Evolutionary conservation across 2,888 invertebrate genomes (phyloP).

Genomic region (Antitype chi): DNA sequence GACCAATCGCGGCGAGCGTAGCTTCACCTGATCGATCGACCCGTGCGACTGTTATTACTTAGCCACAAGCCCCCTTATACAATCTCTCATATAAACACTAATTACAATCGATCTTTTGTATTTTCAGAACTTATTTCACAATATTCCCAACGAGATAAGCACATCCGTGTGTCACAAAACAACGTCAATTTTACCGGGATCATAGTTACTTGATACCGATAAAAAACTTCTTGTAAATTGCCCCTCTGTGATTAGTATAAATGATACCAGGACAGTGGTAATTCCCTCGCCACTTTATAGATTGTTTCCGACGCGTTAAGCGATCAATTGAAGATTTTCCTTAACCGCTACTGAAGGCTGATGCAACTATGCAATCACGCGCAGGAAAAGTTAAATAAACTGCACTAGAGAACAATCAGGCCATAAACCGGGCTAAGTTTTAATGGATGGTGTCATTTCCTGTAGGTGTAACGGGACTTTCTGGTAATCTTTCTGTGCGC

Average conservation of each 20-base stretch:
- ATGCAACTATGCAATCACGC: conserved; percentile 49
- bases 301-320: conserved; percentile 37
- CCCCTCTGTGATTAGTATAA: background rate
- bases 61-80: too few species aligned
- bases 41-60: too few species aligned
- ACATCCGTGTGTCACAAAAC: background rate
- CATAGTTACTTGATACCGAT: conserved; percentile 22
- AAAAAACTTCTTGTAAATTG: conserved; percentile 3
- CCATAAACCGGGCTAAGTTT: conserved; percentile 15
- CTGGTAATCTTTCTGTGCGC: background rate
- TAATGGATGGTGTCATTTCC: conserved; percentile 16
- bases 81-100: too few species aligned
- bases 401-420: conserved; percentile 40
- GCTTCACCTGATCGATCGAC: too few species aligned
- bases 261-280: conserved; percentile 29
- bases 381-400: conserved; percentile 55
- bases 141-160: conserved; percentile 16
- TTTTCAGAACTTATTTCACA: too few species aligned
- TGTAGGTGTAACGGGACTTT: conserved; percentile 2
- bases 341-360: conserved; percentile 65
- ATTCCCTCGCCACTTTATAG: conserved; percentile 42
- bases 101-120: too few species aligned
- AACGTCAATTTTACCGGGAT: conserved; percentile 12
- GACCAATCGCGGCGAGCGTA: too few species aligned
- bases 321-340: conserved; percentile 68